Evolutionary conservation across 2,888 invertebrate genomes (phyloP).

Genomic region (Meloe dianella): DNA sequence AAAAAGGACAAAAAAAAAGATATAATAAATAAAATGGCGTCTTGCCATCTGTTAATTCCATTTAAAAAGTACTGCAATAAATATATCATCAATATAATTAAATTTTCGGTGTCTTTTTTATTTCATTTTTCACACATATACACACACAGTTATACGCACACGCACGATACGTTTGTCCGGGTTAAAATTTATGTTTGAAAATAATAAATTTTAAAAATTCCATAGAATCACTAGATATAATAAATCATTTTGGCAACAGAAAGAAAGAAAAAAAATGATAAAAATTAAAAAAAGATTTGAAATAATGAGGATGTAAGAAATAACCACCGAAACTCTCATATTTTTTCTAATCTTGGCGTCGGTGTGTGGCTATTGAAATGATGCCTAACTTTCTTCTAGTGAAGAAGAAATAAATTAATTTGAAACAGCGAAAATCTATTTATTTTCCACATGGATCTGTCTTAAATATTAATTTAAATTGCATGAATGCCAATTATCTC

Average conservation of each 20-base stretch:
- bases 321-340: background rate
- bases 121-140: background rate
- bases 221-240: background rate
- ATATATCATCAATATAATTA: constrained; percentile 8
- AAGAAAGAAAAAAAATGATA: background rate
- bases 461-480: background rate
- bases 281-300: constrained; percentile 6
- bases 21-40: constrained; percentile 9
- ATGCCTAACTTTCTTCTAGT: constrained; percentile 4
- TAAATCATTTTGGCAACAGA: constrained; percentile 6
- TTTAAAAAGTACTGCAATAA: constrained; percentile 6
- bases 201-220: constrained; percentile 7
- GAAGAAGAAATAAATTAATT: constrained; percentile 14
- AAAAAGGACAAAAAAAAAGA: background rate
- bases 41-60: constrained; percentile 11
- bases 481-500: constrained; percentile 5
- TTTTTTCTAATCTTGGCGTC: constrained; percentile 12
- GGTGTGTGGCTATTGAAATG: constrained; percentile 12
- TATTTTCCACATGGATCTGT: background rate
- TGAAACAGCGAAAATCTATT: background rate
- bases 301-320: constrained; percentile 15
- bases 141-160: background rate
- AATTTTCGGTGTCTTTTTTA: constrained; percentile 2
- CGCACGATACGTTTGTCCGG: background rate
- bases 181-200: constrained; percentile 11